Percentiles rank a stretch among this genome's conserved stretches.
phyloP scores from a whole-genome alignment of 2,113 vertebrate species.

The Pterophyllum scalare region DNA sequence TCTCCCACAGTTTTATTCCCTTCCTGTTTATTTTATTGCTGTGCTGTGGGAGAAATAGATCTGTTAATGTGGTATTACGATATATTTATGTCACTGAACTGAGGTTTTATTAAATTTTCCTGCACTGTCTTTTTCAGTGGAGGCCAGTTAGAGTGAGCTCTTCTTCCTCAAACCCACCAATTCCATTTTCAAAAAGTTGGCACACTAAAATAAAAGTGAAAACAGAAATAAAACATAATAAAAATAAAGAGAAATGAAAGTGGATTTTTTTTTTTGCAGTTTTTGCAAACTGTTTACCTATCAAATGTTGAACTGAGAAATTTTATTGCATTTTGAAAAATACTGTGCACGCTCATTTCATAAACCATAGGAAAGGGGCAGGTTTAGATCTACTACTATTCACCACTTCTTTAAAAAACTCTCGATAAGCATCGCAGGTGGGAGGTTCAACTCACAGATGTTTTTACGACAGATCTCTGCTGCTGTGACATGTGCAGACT shows the following conservation, averaged over 20 bases:
- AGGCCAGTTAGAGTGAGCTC: background rate
- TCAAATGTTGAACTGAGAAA: background rate
- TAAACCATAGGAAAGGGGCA: background rate
- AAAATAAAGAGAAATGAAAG: background rate
- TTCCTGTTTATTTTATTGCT: background rate
- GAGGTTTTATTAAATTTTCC: background rate
- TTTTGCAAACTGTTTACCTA: background rate
- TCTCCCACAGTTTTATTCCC: constrained; percentile 21
- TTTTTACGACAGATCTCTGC: background rate
- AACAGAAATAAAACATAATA: background rate
- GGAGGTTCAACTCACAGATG: background rate
- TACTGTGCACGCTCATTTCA: background rate
- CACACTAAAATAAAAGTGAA: background rate
- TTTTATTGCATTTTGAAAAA: background rate
- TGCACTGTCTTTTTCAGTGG: background rate
- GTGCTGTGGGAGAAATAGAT: background rate
- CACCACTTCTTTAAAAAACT: background rate
- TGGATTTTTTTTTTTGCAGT: background rate
- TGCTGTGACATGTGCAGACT: background rate
- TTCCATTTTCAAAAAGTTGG: background rate
- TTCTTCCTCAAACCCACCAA: background rate
- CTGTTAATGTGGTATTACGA: background rate
- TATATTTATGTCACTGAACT: background rate
- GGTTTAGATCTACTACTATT: background rate
- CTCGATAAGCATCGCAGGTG: background rate